Conservation (phyloP, 2,113 vertebrate species). For the Mohoua ochrocephala region DNA sequence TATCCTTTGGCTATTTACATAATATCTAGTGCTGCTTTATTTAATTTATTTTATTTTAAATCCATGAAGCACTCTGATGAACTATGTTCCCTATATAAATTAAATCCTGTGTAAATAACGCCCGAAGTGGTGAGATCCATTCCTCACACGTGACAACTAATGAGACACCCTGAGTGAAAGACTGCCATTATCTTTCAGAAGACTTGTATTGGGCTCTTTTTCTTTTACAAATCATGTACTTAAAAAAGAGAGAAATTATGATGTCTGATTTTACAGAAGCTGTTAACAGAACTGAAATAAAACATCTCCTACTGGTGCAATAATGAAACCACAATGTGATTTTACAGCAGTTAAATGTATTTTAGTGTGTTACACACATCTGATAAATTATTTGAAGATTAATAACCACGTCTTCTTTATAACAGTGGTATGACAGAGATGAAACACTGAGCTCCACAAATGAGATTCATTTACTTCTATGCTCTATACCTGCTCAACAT, state of each 20-base stretch:
- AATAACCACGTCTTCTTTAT: constrained; percentile 62
- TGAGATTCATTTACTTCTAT: constrained; percentile 59
- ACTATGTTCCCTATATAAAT: neutral
- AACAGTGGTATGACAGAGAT: constrained; percentile 61
- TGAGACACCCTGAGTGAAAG: constrained; percentile 12
- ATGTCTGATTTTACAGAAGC: constrained; percentile 1
- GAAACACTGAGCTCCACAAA: constrained; percentile 40
- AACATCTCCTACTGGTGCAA: constrained; percentile 42
- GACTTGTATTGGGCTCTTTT: neutral
- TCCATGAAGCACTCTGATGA: neutral
- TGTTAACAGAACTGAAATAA: constrained; percentile 63
- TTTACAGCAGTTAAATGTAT: constrained; percentile 38
- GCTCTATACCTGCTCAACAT: constrained; percentile 5
- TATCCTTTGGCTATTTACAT: neutral
- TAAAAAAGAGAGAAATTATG: neutral
- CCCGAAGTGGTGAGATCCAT: neutral
- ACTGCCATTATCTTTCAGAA: neutral
- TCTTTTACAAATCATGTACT: neutral
- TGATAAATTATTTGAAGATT: constrained; percentile 68
- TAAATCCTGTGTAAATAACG: neutral
- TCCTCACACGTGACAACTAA: constrained; percentile 21
- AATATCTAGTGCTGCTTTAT: neutral
- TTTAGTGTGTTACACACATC: constrained; percentile 56
- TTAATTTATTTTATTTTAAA: neutral
- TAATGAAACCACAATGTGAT: constrained; percentile 54